A percentile compares a stretch with the other conserved stretches of the same genome.
These are phyloP conservation scores for Chaetodon trifasciatus DNA, from an alignment of 2,797 vertebrate genomes.

Conservation along the genomic window DNA sequence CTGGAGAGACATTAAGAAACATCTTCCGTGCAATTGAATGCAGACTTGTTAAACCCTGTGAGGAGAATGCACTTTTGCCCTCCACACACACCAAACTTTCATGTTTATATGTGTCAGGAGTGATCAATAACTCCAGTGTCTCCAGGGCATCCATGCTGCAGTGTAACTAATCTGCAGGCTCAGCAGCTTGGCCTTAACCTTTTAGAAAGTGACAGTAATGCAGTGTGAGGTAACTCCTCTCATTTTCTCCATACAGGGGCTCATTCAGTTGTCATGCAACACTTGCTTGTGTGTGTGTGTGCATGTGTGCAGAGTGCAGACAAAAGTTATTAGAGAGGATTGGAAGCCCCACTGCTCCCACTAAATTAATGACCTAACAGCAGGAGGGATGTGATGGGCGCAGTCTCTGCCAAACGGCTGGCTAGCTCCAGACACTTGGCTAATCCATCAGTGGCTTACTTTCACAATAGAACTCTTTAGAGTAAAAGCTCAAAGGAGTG, in stretches of 20 bases:
- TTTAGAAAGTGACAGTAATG: conserved; percentile 67
- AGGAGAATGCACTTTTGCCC: conserved; percentile 6
- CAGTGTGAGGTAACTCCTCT: conserved; percentile 43
- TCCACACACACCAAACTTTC: conserved; percentile 22
- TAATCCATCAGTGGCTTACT: conserved; percentile 63
- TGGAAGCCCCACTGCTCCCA: conserved; percentile 67
- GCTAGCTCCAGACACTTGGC: conserved; percentile 56
- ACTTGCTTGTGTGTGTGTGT: conserved; percentile 34
- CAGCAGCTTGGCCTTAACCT: conserved; percentile 62
- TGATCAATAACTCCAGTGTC: conserved; percentile 65
- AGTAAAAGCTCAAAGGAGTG: conserved; percentile 45
- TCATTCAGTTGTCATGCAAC: conserved; percentile 58
- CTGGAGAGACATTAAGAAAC: not conserved
- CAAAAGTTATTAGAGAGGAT: conserved; percentile 72
- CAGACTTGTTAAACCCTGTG: not conserved
- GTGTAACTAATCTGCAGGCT: conserved; percentile 72
- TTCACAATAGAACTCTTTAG: conserved; percentile 52
- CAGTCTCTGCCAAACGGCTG: conserved; percentile 73
- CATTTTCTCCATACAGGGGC: conserved; percentile 52
- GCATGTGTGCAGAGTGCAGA: conserved; percentile 46
- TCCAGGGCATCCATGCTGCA: conserved; percentile 47
- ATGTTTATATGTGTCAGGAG: conserved; percentile 60
- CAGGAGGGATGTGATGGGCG: conserved; percentile 74
- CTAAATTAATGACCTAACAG: conserved; percentile 79
- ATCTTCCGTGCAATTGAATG: not conserved